Percentiles rank a stretch among this genome's conserved stretches.
These are phyloP conservation scores for Frankliniella fusca DNA, from an alignment of 2,888 invertebrate genomes.

Conservation along the genomic window DNA sequence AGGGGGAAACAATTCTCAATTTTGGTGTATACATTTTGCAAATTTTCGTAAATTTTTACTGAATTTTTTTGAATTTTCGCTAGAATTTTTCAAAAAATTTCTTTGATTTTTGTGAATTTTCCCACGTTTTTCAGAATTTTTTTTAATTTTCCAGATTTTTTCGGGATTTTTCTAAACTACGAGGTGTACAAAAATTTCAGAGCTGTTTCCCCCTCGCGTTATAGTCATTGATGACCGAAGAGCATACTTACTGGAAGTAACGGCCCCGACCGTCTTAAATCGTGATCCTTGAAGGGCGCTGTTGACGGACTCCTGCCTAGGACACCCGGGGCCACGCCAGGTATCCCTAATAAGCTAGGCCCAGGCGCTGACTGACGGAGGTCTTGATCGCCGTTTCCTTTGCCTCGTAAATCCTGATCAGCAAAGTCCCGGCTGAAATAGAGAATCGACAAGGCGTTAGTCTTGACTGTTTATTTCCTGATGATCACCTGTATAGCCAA, in stretches of 20 bases:
- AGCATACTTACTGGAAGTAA: background rate
- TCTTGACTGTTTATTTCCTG: background rate
- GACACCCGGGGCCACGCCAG: background rate
- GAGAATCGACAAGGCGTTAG: background rate
- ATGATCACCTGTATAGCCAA: background rate
- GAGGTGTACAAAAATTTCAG: too few species aligned
- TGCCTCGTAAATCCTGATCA: background rate
- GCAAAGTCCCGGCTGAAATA: background rate
- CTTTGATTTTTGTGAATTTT: too few species aligned
- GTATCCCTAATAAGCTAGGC: slow-evolving; percentile 20
- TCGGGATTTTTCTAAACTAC: too few species aligned
- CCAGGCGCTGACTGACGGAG: slow-evolving; percentile 33
- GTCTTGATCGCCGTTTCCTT: slow-evolving; percentile 30
- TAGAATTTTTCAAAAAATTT: too few species aligned
- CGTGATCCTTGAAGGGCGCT: slow-evolving; percentile 2
- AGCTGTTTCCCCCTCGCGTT: background rate
- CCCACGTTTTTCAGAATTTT: too few species aligned
- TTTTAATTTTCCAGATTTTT: too few species aligned
- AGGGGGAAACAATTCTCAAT: too few species aligned
- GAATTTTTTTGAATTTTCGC: too few species aligned
- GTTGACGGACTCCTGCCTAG: background rate
- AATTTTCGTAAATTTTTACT: too few species aligned
- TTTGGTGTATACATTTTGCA: too few species aligned
- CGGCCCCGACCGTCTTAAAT: background rate
- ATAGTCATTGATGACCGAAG: background rate